Evolutionary conservation across 2,113 vertebrate genomes (phyloP).

Genomic region (Pelecanus crispus): DNA sequence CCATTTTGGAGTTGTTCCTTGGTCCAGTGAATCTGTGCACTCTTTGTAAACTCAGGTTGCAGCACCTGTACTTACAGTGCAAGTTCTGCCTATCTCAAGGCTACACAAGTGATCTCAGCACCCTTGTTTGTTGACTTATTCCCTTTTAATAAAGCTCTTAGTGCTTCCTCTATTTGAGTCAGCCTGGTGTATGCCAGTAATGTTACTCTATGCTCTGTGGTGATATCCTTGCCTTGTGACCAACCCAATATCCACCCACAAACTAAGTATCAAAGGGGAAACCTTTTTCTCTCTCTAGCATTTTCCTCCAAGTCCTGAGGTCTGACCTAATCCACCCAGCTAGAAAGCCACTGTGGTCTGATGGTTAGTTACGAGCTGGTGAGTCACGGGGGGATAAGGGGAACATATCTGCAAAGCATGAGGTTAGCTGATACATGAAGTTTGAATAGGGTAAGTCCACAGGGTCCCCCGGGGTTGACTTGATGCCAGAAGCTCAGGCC

Average conservation of each 20-base stretch:
- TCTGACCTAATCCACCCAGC: not conserved
- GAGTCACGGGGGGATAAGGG: not conserved
- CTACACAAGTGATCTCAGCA: not conserved
- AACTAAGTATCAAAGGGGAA: not conserved
- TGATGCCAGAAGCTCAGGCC: not conserved
- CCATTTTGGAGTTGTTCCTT: not conserved
- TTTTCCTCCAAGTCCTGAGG: not conserved
- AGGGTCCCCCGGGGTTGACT: not conserved
- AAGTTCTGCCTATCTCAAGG: not conserved
- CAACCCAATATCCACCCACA: not conserved
- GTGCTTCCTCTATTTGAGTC: not conserved
- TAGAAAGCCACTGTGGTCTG: not conserved
- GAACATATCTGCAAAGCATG: not conserved
- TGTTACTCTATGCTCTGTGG: not conserved
- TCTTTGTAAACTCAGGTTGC: not conserved
- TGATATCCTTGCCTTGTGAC: not conserved
- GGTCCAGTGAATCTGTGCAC: not conserved
- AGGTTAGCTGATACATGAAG: not conserved
- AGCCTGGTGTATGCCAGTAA: not conserved
- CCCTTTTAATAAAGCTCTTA: not conserved
- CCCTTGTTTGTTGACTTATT: not conserved
- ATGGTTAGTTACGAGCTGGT: not conserved
- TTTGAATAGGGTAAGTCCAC: not conserved
- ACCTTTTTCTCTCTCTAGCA: not conserved
- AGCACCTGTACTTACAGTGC: not conserved